Evolutionary conservation across 2,888 invertebrate species (phyloP), one percentile per base, ranked within the genome.

Genomic region (Erpobdella octoculata): DNA sequence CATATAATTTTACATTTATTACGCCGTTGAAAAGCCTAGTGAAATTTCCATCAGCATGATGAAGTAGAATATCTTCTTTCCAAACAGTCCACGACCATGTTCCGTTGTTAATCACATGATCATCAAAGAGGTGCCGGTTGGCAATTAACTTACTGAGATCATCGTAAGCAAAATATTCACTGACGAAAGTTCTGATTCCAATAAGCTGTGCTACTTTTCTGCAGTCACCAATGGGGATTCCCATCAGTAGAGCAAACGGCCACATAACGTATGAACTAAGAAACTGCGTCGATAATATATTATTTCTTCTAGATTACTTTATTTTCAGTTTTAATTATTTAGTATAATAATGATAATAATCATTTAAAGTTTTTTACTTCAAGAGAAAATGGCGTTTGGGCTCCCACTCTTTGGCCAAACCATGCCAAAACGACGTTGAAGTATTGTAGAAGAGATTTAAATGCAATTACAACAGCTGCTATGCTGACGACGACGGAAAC

Each of bases 141-240:
- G 74, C 68, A 6, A 80, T 79, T 28, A 77, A 73, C 12, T 48
- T 48, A 12, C 67, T 61, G n/a, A 74, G 74, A 35, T 70, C 64
- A 5, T 89, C 86, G 80, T 92, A 95, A 0, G 94, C 94, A 0
- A 93, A 89, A 81, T 95, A 94, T 82, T 95, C 95, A 79, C 95
- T 95, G n/a, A 93, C 87, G 21, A 92, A 88, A 0, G 91, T 91
- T 85, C 95, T 95, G 33, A 92, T 65, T 12, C 76, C 95, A 61
- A 96, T 89, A 6, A 96, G 86, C 38, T 88, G 87, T 0, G 89
- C 94, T 0, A 95, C 91, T 35, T 86, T 81, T 78, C 89, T 88
- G 74, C 90, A 90, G 76, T 92, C 89, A 0, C 86, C 85, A 61
- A 80, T 76, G 9, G 82, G 81, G 0, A 86, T 85, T 3, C 88